phyloP scores from a whole-genome alignment of 2,797 vertebrate species.

The Pitangus sulphuratus region DNA sequence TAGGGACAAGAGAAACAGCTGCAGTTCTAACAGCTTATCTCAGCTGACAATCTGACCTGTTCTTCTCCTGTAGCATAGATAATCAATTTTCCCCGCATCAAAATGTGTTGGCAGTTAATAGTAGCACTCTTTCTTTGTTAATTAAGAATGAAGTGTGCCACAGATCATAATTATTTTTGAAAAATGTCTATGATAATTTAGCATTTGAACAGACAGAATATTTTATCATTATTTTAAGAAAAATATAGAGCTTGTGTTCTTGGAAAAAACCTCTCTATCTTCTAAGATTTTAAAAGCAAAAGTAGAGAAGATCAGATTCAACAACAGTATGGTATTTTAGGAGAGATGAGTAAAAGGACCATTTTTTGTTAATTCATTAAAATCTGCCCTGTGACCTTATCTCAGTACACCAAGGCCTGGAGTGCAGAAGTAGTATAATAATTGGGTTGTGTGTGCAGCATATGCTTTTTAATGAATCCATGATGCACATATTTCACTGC shows the following conservation, averaged over 20 bases:
- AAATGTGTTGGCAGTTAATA: constrained; percentile 18
- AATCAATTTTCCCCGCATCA: constrained; percentile 16
- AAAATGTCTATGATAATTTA: background rate
- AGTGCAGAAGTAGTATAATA: background rate
- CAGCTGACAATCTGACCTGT: background rate
- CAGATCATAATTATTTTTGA: background rate
- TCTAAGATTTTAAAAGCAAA: background rate
- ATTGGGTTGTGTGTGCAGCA: background rate
- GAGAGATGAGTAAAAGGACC: background rate
- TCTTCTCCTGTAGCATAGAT: background rate
- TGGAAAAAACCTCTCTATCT: background rate
- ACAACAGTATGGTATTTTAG: background rate
- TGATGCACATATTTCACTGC: background rate
- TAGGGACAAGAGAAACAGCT: background rate
- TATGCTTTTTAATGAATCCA: background rate
- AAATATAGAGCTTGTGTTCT: background rate
- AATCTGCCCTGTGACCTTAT: background rate
- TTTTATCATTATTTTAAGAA: background rate
- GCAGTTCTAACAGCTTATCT: background rate
- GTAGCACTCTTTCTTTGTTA: background rate
- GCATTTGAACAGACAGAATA: background rate
- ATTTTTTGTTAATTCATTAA: background rate
- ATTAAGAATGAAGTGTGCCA: constrained; percentile 17
- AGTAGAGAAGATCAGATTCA: background rate
- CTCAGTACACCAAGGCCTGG: background rate